phyloP scores from a whole-genome alignment of 2,113 vertebrate species.

The Dicerorhinus sumatrensis region DNA sequence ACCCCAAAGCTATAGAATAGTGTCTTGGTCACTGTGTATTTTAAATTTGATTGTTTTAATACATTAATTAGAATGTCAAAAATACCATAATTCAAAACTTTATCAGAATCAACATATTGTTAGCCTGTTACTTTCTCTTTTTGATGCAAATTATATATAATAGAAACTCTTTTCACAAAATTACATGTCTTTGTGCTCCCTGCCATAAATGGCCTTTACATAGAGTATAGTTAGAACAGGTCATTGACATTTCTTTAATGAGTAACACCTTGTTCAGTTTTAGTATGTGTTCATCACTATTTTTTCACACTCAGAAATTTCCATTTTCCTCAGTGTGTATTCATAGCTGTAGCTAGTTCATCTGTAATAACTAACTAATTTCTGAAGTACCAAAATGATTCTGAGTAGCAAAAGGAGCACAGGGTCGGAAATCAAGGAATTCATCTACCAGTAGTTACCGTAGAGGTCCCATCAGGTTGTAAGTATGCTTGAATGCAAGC shows the following conservation, averaged over 20 bases:
- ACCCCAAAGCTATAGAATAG: background rate
- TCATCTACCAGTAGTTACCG: background rate
- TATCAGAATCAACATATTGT: background rate
- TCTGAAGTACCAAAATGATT: constrained; percentile 9
- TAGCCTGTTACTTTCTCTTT: background rate
- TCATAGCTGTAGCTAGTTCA: background rate
- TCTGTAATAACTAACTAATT: background rate
- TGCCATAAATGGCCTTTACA: background rate
- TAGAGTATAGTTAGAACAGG: background rate
- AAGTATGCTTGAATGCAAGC: background rate
- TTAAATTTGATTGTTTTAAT: background rate
- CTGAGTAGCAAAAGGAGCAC: background rate
- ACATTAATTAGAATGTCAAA: background rate
- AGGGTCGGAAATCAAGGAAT: background rate
- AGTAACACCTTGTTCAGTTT: background rate
- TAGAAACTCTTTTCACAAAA: background rate
- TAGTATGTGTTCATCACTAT: background rate
- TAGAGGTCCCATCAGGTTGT: background rate
- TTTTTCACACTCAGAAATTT: background rate
- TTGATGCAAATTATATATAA: background rate
- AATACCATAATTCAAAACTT: background rate
- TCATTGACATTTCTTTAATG: background rate
- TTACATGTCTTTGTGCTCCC: background rate
- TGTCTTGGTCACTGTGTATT: background rate
- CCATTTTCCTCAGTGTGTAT: background rate